Evolutionary conservation across 2,113 vertebrate genomes (phyloP).

Genomic region (Mellivora capensis): DNA sequence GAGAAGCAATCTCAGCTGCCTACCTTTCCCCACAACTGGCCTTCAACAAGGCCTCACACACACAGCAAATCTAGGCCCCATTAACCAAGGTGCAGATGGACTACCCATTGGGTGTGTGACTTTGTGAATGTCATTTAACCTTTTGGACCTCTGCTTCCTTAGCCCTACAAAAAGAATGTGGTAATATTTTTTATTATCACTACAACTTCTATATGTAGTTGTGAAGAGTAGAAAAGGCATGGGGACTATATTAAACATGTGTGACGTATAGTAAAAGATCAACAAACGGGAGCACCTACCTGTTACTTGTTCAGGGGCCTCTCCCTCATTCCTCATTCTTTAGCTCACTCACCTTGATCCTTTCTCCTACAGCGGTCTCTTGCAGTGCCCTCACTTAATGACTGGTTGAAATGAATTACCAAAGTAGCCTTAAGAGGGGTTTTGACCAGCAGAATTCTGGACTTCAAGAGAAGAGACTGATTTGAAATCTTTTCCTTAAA

Average conservation of each 20-base stretch:
- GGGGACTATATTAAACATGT: neutral
- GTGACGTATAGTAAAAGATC: neutral
- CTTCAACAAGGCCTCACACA: neutral
- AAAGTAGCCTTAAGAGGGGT: neutral
- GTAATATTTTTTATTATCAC: neutral
- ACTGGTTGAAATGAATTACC: neutral
- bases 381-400: neutral
- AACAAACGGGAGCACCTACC: neutral
- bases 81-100: neutral
- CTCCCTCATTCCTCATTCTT: neutral
- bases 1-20: neutral
- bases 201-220: neutral
- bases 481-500: neutral
- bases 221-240: neutral
- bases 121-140: neutral
- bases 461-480: neutral
- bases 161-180: neutral
- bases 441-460: neutral
- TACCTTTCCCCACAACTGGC: neutral
- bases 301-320: neutral
- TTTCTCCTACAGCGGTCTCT: neutral
- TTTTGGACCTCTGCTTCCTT: neutral
- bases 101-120: neutral
- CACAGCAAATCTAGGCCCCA: neutral
- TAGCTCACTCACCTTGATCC: neutral